Evolutionary conservation across 2,797 vertebrate genomes (phyloP).

Genomic region (Vireo griseus): DNA sequence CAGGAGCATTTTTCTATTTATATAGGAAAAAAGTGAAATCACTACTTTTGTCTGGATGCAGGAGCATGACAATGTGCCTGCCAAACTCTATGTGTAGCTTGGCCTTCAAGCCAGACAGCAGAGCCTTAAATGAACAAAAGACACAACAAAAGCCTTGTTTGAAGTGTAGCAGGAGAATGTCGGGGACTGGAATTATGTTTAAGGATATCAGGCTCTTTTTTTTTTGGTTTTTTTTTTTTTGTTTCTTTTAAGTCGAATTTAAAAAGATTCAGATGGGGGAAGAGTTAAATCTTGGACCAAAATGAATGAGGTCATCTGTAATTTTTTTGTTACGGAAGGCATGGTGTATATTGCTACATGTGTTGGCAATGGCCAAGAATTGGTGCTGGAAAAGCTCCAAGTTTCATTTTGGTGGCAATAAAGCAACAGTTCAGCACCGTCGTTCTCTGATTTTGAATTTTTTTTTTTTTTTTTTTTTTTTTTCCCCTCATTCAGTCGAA

Average conservation of each 20-base stretch:
- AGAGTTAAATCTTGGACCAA: neutral
- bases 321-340: neutral
- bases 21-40: neutral
- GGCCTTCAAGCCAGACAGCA: neutral
- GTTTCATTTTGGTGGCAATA: neutral
- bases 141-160: neutral
- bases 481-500: accelerated
- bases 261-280: neutral
- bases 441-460: neutral
- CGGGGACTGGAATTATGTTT: neutral
- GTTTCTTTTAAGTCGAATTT: neutral
- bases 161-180: neutral
- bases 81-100: neutral
- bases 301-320: neutral
- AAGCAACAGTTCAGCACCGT: neutral
- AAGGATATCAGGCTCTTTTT: neutral
- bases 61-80: neutral
- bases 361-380: neutral
- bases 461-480: too few species aligned
- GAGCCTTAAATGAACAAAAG: conserved; percentile 12
- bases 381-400: neutral
- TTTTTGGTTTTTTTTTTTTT: neutral
- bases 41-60: neutral
- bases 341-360: neutral
- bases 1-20: neutral